A percentile compares a stretch with the other conserved stretches of the same genome.
These are phyloP conservation scores for Lepidothrix coronata DNA, from an alignment of 2,113 vertebrate genomes.

Conservation along the genomic window DNA sequence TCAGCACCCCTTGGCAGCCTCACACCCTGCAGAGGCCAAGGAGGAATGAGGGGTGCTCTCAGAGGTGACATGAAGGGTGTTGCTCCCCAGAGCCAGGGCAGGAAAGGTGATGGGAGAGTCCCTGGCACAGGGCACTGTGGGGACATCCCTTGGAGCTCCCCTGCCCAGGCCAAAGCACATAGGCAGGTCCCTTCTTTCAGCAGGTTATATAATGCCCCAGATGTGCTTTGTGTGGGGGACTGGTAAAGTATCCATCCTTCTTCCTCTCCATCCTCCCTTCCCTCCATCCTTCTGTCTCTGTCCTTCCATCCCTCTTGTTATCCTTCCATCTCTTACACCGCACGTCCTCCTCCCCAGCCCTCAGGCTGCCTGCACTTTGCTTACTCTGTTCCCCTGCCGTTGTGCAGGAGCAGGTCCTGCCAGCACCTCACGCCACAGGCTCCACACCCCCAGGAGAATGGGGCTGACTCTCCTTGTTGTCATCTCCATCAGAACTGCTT, in stretches of 20 bases:
- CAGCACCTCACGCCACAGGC: fast-evolving
- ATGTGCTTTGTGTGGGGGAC: background rate
- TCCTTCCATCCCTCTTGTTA: background rate
- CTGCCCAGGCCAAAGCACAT: background rate
- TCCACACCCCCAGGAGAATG: background rate
- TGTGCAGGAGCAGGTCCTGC: background rate
- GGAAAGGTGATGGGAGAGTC: background rate
- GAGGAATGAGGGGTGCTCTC: background rate
- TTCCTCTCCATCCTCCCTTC: background rate
- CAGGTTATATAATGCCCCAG: background rate
- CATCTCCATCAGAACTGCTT: background rate
- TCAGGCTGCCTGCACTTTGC: background rate
- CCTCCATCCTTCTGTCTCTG: background rate
- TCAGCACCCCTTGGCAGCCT: background rate
- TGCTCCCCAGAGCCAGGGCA: background rate
- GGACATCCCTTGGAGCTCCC: background rate
- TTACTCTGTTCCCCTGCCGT: background rate
- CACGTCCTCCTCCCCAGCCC: background rate
- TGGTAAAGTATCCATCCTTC: background rate
- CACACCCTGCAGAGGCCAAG: background rate
- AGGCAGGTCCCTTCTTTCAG: background rate
- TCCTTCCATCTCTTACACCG: background rate
- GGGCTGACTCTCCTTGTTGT: background rate
- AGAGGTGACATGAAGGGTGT: background rate
- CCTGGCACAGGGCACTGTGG: background rate